A percentile compares a stretch with the other conserved stretches of the same genome.
Evolutionary conservation across 1,140 invertebrate species (phyloP).

Genomic region (Drosophila ogumai): DNA sequence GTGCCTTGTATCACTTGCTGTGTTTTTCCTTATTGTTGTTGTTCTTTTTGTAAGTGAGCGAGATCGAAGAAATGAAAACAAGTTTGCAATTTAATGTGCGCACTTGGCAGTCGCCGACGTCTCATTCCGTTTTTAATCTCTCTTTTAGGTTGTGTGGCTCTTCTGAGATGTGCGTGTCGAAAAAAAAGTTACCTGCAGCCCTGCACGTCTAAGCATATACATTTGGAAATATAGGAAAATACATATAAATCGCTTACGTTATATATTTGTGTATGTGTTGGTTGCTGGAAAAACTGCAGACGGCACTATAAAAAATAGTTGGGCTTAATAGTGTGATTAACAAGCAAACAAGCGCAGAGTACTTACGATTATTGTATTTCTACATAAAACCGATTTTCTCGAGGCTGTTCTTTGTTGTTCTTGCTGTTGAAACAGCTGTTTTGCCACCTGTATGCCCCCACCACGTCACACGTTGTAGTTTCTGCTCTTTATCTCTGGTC

Average conservation of each 20-base stretch:
- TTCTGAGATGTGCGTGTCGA: slow-evolving; percentile 24
- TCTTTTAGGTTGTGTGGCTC: slow-evolving; percentile 35
- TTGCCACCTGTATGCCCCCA: slow-evolving; percentile 64
- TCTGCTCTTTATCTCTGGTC: slow-evolving; percentile 39
- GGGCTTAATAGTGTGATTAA: slow-evolving; percentile 52
- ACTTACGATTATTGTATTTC: slow-evolving; percentile 55
- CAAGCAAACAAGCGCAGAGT: slow-evolving; percentile 29
- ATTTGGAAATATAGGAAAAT: slow-evolving; percentile 13
- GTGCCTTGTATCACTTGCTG: slow-evolving; percentile 77
- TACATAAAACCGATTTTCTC: slow-evolving; percentile 42
- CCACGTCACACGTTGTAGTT: slow-evolving; percentile 65
- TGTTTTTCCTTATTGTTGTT: slow-evolving; percentile 34
- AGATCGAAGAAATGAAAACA: slow-evolving; percentile 70
- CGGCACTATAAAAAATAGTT: slow-evolving; percentile 60
- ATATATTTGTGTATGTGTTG: slow-evolving; percentile 28
- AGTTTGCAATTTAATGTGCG: slow-evolving; percentile 83
- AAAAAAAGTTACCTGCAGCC: slow-evolving; percentile 22
- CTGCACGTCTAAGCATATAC: slow-evolving; percentile 70
- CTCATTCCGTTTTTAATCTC: slow-evolving; percentile 49
- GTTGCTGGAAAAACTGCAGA: slow-evolving; percentile 51
- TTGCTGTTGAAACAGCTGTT: slow-evolving; percentile 78
- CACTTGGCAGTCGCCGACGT: slow-evolving; percentile 71
- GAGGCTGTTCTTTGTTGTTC: slow-evolving; percentile 46
- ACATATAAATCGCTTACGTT: slow-evolving; percentile 43
- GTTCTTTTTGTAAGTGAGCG: slow-evolving; percentile 62